Conservation (phyloP, 2,113 vertebrate species). For the Lasiurus borealis region DNA sequence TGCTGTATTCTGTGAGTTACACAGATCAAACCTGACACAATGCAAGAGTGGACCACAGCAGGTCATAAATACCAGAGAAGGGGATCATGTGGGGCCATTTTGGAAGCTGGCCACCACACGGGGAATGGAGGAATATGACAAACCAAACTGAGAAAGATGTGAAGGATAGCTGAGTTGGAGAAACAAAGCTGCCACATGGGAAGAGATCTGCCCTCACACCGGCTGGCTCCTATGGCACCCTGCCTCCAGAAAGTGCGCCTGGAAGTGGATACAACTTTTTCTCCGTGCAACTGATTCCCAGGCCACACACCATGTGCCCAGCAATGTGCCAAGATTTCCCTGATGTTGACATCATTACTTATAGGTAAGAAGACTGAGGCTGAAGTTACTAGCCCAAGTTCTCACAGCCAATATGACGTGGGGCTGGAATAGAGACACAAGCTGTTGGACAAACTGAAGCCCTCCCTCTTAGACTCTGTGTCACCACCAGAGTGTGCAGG, state of each 20-base stretch:
- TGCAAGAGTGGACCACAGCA: background rate
- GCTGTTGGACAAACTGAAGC: background rate
- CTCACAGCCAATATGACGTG: background rate
- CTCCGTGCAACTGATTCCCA: background rate
- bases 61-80: background rate
- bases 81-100: background rate
- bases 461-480: background rate
- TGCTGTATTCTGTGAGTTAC: background rate
- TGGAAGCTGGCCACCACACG: background rate
- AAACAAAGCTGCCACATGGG: background rate
- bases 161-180: background rate
- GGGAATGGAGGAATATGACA: background rate
- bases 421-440: no score
- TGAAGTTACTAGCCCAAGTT: background rate
- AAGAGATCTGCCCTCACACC: background rate
- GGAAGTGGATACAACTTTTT: background rate
- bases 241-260: background rate
- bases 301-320: background rate
- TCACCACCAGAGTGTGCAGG: background rate
- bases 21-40: background rate
- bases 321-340: background rate
- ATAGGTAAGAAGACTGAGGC: background rate
- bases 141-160: background rate
- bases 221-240: no score
- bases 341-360: background rate